phyloP scores from a whole-genome alignment of 2,797 vertebrate genomes.

The Urosaurus nigricauda region DNA sequence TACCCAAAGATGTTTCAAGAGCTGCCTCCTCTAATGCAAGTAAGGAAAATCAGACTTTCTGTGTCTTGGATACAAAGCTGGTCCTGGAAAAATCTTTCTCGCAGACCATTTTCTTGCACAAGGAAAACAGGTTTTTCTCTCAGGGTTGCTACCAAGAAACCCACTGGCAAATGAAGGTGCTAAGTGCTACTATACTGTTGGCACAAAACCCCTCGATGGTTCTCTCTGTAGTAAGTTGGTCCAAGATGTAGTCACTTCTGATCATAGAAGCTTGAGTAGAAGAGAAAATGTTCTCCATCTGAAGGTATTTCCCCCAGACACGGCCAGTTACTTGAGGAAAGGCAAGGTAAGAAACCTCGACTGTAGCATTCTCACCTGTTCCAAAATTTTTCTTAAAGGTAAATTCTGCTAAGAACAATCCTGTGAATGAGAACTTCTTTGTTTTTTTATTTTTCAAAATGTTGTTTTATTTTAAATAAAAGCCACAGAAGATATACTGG shows the following conservation, averaged over 20 bases:
- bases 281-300: no score
- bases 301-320: no score
- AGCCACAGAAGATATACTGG: not conserved
- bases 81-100: no score
- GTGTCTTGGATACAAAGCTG: no score
- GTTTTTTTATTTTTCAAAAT: no score
- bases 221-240: not conserved
- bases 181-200: not conserved
- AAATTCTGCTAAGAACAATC: not conserved
- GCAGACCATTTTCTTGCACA: not conserved
- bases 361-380: not conserved
- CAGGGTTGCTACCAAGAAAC: not conserved
- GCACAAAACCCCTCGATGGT: not conserved
- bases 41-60: not conserved
- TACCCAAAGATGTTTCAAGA: not conserved
- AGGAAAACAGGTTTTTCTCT: not conserved
- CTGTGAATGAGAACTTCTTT: not conserved
- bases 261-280: not conserved
- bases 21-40: not conserved
- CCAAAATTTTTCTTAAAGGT: not conserved
- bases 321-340: no score
- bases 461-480: conserved; percentile 13
- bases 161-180: no score
- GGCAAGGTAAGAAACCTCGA: not conserved
- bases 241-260: not conserved